Base-by-base conservation (phyloP, 64 coral and sea anemone genomes). In the Acropora yongei region DNA sequence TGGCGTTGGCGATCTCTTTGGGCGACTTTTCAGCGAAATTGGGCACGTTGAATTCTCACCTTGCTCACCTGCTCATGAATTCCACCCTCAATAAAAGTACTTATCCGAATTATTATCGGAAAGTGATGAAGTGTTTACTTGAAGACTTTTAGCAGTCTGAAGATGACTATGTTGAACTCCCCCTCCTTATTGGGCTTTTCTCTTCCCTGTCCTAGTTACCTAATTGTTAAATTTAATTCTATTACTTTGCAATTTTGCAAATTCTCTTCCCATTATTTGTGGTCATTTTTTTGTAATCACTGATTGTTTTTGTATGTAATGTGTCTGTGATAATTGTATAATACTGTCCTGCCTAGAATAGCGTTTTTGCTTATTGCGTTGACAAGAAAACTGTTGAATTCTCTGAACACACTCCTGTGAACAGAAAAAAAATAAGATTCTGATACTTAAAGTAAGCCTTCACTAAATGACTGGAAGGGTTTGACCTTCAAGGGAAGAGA, bases 71-170 rank as follows among this genome's bases (percentile, higher is more conserved):
- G 73, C 73, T 75, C 73, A 44, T 42, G 69, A 75, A 75, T 43
- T 75, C 73, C 58, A 63, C 58, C 58, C 58, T 63, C 51, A 63
- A 63, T 63, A 63, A 63, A 63, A 63, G 58, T 63, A 63, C 58
- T 63, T 63, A 63, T 8, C 5, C 4, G 58, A 63, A 63, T 63
- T 63, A 63, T 63, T 63, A 63, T 12, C 12, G 7, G 12, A 63
- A 12, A 12, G 58, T 63, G 58, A 63, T 63, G 58, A 63, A 7
- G 69, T 30, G 30, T 30, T 30, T 30, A 30, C 30, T 30, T 30
- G 30, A 30, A 30, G 30, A 30, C 30, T 30, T 30, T 30, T 30
- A 30, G 30, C 30, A 30, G 30, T 30, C 30, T 30, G 30, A 30
- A 30, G 30, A 30, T 30, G 30, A 30, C 30, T 30, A 30, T 30